Percentiles rank a stretch among this genome's conserved stretches.
phyloP scores from a whole-genome alignment of 2,113 vertebrate species.

The Lagenorhynchus albirostris region DNA sequence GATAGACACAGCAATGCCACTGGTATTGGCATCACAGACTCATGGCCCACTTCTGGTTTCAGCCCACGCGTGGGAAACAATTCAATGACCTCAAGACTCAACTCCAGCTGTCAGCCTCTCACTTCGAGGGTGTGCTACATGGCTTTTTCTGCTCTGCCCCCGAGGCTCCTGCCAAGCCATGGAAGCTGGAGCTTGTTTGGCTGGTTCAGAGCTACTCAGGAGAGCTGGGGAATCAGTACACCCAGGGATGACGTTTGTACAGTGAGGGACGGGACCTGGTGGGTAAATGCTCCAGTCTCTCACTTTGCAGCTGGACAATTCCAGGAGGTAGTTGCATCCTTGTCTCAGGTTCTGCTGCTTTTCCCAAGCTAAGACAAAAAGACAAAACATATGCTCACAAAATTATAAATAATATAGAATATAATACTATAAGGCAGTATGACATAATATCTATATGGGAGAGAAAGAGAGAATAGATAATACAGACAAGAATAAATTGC shows the following conservation, averaged over 20 bases:
- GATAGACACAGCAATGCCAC: background rate
- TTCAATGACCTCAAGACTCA: background rate
- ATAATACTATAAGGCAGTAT: background rate
- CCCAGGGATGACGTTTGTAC: background rate
- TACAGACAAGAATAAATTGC: background rate
- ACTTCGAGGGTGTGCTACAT: background rate
- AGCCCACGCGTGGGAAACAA: background rate
- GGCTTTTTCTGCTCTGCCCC: background rate
- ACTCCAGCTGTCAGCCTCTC: background rate
- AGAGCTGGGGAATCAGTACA: background rate
- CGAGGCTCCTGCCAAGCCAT: background rate
- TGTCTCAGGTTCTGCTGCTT: background rate
- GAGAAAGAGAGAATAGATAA: background rate
- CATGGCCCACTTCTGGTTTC: background rate
- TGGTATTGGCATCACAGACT: background rate
- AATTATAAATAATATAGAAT: background rate
- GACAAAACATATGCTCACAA: background rate
- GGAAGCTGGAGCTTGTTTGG: background rate
- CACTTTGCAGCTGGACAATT: background rate
- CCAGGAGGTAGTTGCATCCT: background rate
- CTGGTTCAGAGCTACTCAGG: background rate
- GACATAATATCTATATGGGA: background rate
- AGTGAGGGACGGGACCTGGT: background rate
- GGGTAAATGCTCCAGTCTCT: background rate
- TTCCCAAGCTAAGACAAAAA: background rate